Percentiles rank a stretch among this genome's conserved stretches.
These are phyloP conservation scores for Phenacoccus solenopsis DNA, from an alignment of 1,140 invertebrate species.

Conservation along the genomic window DNA sequence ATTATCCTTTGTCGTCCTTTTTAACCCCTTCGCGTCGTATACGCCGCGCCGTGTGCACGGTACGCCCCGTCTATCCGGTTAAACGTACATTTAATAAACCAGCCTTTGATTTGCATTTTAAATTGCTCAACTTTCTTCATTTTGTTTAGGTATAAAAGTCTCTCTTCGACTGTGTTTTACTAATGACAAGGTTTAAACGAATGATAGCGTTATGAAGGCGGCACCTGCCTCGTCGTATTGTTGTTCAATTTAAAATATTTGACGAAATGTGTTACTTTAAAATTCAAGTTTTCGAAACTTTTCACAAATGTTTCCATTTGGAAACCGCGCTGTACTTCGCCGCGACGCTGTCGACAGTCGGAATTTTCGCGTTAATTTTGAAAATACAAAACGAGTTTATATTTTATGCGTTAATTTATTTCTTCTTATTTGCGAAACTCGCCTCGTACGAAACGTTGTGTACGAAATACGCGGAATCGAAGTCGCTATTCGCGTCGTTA, in stretches of 20 bases:
- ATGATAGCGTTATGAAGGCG: neutral
- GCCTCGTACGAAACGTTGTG: no score
- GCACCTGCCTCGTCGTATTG: neutral
- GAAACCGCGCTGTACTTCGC: neutral
- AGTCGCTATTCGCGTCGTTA: no score
- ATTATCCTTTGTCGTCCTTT: neutral
- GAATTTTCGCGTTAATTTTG: no score
- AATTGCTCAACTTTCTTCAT: neutral
- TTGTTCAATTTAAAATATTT: conserved; percentile 4
- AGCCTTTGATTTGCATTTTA: conserved; percentile 2
- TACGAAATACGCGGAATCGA: no score
- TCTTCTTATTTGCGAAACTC: no score
- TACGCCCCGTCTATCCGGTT: neutral
- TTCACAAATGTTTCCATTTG: neutral
- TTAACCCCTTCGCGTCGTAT: neutral
- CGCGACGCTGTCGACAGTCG: no score
- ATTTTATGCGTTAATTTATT: no score
- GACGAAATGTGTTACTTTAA: neutral
- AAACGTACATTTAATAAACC: conserved; percentile 3
- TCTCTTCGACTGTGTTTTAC: neutral
- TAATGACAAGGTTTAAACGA: conserved; percentile 2
- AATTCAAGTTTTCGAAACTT: neutral
- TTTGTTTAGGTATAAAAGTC: neutral
- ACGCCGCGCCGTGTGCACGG: neutral
- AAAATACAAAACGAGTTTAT: no score